Evolutionary conservation across 2,888 invertebrate genomes (phyloP).

Genomic region (Metopia argyrocephala): DNA sequence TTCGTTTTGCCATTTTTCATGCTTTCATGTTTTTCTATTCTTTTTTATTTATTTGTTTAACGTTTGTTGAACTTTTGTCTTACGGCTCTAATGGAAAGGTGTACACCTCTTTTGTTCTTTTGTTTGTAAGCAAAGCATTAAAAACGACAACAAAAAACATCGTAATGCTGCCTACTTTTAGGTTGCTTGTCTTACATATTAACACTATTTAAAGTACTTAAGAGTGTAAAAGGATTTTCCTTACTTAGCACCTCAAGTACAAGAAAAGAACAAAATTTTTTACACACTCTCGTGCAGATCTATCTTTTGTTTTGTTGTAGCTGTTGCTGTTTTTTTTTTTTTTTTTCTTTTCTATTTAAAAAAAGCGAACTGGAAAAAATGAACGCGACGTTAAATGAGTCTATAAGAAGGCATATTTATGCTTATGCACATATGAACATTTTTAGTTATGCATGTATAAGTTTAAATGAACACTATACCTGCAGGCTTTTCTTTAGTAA

Average conservation of each 20-base stretch:
- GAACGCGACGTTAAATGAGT: neutral
- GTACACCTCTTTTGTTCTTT: neutral
- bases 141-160: constrained; percentile 1
- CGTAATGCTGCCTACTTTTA: constrained; percentile 49
- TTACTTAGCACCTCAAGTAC: constrained; percentile 61
- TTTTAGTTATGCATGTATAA: neutral
- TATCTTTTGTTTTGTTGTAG: neutral
- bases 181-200: constrained; percentile 60
- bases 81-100: neutral
- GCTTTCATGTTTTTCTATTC: neutral
- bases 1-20: neutral
- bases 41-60: constrained; percentile 21
- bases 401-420: neutral
- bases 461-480: constrained; percentile 30
- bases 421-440: constrained; percentile 17
- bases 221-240: constrained; percentile 57
- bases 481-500: constrained; percentile 13
- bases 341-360: neutral
- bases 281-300: constrained; percentile 23
- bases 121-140: constrained; percentile 23
- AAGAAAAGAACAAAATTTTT: constrained; percentile 49
- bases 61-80: constrained; percentile 51
- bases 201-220: constrained; percentile 62
- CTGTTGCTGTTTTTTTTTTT: constrained; percentile 14
- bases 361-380: constrained; percentile 10